Evolutionary conservation across 2,888 invertebrate genomes (phyloP).

Genomic region (Patella ulyssiponensis): DNA sequence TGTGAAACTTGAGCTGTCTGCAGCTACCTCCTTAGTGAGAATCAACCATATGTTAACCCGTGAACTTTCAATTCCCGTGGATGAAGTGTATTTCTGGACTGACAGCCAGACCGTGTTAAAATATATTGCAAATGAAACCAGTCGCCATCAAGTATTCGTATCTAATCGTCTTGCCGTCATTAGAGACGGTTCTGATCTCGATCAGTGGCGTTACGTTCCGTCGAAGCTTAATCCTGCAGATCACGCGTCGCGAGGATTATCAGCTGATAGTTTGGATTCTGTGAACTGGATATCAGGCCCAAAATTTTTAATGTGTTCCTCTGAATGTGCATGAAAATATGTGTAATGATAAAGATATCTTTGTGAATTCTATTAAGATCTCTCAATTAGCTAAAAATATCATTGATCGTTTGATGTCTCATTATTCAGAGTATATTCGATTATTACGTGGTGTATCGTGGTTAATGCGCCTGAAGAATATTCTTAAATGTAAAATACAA

Average conservation of each 20-base stretch:
- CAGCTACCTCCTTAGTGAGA: slow-evolving; percentile 13
- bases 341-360: not conserved
- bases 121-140: slow-evolving; percentile 21
- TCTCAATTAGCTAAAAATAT: not conserved
- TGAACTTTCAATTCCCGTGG: not conserved
- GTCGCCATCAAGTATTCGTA: not conserved
- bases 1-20: slow-evolving; percentile 10
- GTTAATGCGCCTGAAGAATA: not conserved
- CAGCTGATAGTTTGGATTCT: not conserved
- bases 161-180: too few relatives aligned
- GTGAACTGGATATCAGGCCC: slow-evolving; percentile 28
- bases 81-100: slow-evolving; percentile 21
- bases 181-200: slow-evolving; percentile 6
- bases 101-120: slow-evolving; percentile 19
- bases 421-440: slow-evolving; percentile 2
- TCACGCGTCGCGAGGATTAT: slow-evolving; percentile 6
- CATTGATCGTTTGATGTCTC: not conserved
- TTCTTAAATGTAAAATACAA: not conserved
- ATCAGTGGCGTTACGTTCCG: slow-evolving; percentile 30
- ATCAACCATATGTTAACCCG: slow-evolving; percentile 14
- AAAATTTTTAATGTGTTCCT: not conserved
- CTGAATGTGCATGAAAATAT: not conserved
- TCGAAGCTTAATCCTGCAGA: not conserved
- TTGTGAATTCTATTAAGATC: not conserved
- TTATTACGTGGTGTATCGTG: not conserved